phyloP scores from a whole-genome alignment of 1,140 invertebrate genomes.

The Drosophila guanche region DNA sequence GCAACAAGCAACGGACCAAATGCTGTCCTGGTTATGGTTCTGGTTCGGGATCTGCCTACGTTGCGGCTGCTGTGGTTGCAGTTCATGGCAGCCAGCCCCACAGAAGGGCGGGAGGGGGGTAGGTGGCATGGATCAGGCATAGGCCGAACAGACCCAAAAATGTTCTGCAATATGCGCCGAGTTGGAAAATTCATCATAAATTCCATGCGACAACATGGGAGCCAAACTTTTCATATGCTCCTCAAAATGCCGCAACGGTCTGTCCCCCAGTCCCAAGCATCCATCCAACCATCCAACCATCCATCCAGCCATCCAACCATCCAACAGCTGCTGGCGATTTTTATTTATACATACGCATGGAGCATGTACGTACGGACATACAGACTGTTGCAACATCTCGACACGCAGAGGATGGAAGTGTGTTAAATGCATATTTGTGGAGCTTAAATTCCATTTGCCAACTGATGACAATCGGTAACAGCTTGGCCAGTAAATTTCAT shows the following conservation, averaged over 20 bases:
- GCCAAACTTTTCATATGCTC: conserved; percentile 75
- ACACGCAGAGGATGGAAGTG: conserved; percentile 35
- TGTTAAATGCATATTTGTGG: conserved; percentile 68
- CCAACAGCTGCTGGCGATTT: conserved; percentile 56
- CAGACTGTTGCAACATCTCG: conserved; percentile 37
- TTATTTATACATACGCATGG: conserved; percentile 50
- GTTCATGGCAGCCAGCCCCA: conserved; percentile 47
- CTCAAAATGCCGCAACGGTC: conserved; percentile 48
- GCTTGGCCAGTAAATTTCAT: conserved; percentile 43
- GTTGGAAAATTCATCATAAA: conserved; percentile 80
- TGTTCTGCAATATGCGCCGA: conserved; percentile 79
- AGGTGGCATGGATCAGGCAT: conserved; percentile 25
- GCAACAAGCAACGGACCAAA: conserved; percentile 60
- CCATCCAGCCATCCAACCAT: conserved; percentile 7
- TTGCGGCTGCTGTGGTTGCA: conserved; percentile 72
- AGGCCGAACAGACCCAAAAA: conserved; percentile 68
- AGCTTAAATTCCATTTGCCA: conserved; percentile 61
- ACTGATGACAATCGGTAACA: conserved; percentile 60
- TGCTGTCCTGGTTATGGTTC: conserved; percentile 46
- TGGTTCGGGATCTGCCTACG: conserved; percentile 42
- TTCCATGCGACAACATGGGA: conserved; percentile 76
- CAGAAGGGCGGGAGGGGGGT: conserved; percentile 6
- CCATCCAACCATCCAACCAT: conserved; percentile 12
- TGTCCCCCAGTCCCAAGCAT: conserved; percentile 19
- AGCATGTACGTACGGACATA: conserved; percentile 1